Base-by-base conservation (phyloP, 2,113 vertebrate genomes). In the Thinocorus orbignyianus region DNA sequence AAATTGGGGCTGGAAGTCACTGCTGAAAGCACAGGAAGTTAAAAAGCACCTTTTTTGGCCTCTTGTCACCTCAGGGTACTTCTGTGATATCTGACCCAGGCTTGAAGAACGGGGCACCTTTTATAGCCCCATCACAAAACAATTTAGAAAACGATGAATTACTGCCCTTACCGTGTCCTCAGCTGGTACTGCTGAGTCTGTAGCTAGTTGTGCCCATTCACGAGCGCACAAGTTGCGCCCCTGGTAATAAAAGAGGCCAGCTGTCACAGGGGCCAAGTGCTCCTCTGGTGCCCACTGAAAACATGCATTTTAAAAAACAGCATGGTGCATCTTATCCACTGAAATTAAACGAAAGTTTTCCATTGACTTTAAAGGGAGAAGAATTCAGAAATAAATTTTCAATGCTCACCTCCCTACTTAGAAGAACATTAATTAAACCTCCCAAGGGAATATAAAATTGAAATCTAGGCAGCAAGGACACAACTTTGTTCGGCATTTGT, bases 21-120 rank as follows among this genome's bases (percentile, higher is more conserved):
- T 86, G 70, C 52, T 93, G 65, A 71, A 90, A 92, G 90, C 92
- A 61, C 64, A 55, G 83, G 71, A 97, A 97, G 92, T 92, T 92
- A 69, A 93, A 96, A 93, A 92, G 55, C 94, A 66, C 81, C 64
- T 54, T 88, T 65, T 80, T 74, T 74, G 93, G 52, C 61, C 88
- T 87, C 65, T 81, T 73, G 81, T 93, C 92, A 80, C 86, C 76
- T 95, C 81, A 57, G 82, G 86, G 55, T 88, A 94, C 66, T 87
- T 72, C 30, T 81, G 30, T 64, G 65, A 60, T 49, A 71, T 88
- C 37, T 92, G 71, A 94, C 84, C 69, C 61, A 64, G 70, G 76
- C 66, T 80, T 78, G 46, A 79, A 82, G 46, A 86, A 88, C 13
- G 9, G 39, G 81, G 30, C 35, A 64, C 52, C 39, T 73, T 88